These are phyloP conservation scores for Drosophila sproati DNA, from an alignment of 1,140 invertebrate species.

Conservation along the genomic window DNA sequence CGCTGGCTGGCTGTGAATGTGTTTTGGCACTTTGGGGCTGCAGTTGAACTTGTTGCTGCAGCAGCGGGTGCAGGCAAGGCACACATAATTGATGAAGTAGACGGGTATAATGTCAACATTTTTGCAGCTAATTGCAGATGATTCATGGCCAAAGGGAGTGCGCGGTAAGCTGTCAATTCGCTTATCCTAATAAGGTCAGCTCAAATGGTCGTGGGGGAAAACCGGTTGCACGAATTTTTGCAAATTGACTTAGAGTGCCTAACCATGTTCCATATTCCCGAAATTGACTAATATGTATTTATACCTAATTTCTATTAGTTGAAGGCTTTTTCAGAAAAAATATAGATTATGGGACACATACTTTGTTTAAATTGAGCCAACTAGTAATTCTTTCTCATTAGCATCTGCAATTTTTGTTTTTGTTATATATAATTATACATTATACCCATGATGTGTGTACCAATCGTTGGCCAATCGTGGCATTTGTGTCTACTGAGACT, in stretches of 20 bases:
- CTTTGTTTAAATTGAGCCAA: too few relatives aligned
- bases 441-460: background rate
- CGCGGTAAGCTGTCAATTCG: background rate
- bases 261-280: too few relatives aligned
- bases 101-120: conserved; percentile 46
- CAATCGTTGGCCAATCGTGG: background rate
- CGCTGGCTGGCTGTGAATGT: conserved; percentile 1
- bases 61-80: background rate
- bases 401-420: too few relatives aligned
- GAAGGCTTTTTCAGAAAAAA: too few relatives aligned
- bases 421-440: too few relatives aligned
- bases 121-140: conserved; percentile 47
- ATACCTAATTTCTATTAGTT: too few relatives aligned
- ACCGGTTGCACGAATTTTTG: background rate
- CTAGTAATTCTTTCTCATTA: too few relatives aligned
- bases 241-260: background rate
- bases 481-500: background rate
- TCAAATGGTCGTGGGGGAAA: background rate
- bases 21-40: conserved; percentile 6
- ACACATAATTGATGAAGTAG: conserved; percentile 48
- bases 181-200: conserved; percentile 39
- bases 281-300: too few relatives aligned
- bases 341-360: too few relatives aligned
- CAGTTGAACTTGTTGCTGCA: conserved; percentile 28
- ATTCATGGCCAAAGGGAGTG: background rate